These are phyloP conservation scores for Lysandra coridon DNA, from an alignment of 2,888 invertebrate genomes.

Conservation along the genomic window DNA sequence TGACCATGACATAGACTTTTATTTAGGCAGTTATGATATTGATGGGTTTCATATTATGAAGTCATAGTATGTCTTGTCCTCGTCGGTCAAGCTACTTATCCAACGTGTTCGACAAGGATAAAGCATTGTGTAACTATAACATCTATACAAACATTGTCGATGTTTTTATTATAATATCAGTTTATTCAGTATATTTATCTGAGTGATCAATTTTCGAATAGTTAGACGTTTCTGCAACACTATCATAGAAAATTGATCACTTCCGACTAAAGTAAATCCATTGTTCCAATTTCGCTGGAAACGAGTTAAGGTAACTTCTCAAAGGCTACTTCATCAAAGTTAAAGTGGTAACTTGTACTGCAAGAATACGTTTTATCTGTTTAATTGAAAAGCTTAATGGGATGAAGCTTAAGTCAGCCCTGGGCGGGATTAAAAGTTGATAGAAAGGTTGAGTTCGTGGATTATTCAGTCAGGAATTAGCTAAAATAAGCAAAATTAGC, in stretches of 20 bases:
- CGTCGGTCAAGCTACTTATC: too few relatives aligned
- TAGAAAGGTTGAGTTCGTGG: conserved; percentile 11
- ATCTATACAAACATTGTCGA: too few relatives aligned
- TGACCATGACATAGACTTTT: too few relatives aligned
- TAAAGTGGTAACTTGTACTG: conserved; percentile 8
- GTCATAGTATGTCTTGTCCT: too few relatives aligned
- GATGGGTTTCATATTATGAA: too few relatives aligned
- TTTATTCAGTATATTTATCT: too few relatives aligned
- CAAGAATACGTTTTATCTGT: conserved; percentile 20
- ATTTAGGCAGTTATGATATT: too few relatives aligned
- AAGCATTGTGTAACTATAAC: too few relatives aligned
- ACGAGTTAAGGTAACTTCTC: conserved; percentile 21
- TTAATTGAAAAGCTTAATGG: conserved; percentile 19
- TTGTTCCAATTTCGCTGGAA: background rate
- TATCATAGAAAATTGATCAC: background rate
- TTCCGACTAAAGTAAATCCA: background rate
- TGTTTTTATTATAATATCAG: too few relatives aligned
- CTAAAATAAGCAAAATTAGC: background rate
- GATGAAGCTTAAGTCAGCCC: conserved; percentile 5
- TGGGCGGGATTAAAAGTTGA: conserved; percentile 17
- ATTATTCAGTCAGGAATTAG: conserved; percentile 13
- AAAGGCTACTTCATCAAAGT: conserved; percentile 22
- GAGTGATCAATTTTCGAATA: too few relatives aligned
- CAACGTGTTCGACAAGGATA: too few relatives aligned
- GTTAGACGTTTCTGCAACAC: background rate